Evolutionary conservation across 2,888 invertebrate species (phyloP).

Genomic region (Chaetogeoica ovagalla): DNA sequence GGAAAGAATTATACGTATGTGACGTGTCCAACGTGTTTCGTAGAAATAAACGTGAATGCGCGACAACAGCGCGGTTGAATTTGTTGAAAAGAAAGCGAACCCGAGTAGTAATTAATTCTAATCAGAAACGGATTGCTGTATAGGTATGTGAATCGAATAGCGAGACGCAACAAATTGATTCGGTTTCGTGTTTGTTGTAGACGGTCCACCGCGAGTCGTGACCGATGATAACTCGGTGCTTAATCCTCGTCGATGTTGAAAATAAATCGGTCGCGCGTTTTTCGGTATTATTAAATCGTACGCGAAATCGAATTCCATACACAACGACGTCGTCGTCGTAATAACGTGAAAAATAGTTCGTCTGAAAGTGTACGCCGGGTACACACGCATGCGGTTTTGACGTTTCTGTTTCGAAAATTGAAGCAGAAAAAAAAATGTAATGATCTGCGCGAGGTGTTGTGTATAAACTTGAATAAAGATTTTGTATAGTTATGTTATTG

Average conservation of each 20-base stretch:
- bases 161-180: slow-evolving; percentile 15
- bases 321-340: background rate
- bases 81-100: background rate
- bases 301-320: background rate
- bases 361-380: background rate
- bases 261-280: background rate
- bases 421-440: background rate
- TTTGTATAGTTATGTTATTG: too few species aligned
- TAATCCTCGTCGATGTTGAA: slow-evolving; percentile 5
- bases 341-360: background rate
- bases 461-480: too few species aligned
- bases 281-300: background rate
- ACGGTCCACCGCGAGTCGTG: background rate
- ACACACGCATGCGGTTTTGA: too few species aligned
- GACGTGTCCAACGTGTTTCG: too few species aligned
- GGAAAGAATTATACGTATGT: too few species aligned
- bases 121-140: background rate
- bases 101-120: slow-evolving; percentile 24
- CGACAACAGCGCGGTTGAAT: background rate
- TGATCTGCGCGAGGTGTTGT: too few species aligned
- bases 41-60: too few species aligned
- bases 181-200: background rate
- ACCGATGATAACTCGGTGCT: slow-evolving; percentile 29
- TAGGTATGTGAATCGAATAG: background rate
- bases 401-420: too few species aligned